Evolutionary conservation across 1,140 invertebrate genomes (phyloP).

Genomic region (Lordiphosa clarofinis): DNA sequence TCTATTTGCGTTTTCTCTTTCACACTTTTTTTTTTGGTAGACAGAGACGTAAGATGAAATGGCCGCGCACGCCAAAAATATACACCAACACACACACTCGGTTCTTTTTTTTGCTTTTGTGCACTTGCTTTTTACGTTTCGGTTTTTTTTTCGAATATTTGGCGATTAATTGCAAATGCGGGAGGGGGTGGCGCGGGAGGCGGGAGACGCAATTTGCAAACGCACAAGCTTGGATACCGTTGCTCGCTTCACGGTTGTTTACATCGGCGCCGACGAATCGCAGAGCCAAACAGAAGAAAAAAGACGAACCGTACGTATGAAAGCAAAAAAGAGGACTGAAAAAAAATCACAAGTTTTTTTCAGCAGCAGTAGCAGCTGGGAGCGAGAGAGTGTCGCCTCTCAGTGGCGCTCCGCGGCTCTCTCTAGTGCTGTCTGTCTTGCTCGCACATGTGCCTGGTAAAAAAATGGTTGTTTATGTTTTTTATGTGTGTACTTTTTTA

Average conservation of each 20-base stretch:
- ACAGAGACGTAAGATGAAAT: constrained; percentile 58
- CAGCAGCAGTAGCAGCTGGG: constrained; percentile 35
- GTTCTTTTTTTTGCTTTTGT: constrained; percentile 38
- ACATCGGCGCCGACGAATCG: constrained; percentile 21
- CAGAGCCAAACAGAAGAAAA: constrained; percentile 9
- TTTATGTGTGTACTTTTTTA: constrained; percentile 61
- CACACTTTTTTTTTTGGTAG: constrained; percentile 12
- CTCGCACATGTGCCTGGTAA: constrained; percentile 29
- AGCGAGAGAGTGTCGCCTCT: constrained; percentile 22
- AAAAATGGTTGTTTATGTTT: constrained; percentile 75
- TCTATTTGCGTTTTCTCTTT: constrained; percentile 56
- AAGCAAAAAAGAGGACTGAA: constrained; percentile 45
- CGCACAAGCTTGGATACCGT: neutral
- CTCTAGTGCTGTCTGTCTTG: constrained; percentile 13
- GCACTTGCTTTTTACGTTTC: constrained; percentile 51
- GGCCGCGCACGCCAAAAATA: constrained; percentile 76
- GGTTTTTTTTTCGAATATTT: constrained; percentile 45
- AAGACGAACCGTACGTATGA: constrained; percentile 11
- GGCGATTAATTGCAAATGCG: constrained; percentile 40
- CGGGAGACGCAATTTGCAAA: constrained; percentile 11
- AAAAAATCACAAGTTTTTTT: constrained; percentile 69
- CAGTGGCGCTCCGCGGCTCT: constrained; percentile 11
- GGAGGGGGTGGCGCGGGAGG: constrained; percentile 5
- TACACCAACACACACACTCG: constrained; percentile 45
- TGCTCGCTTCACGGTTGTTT: constrained; percentile 26